phyloP scores from a whole-genome alignment of 1,140 invertebrate species.

The Platyscapa corneri region DNA sequence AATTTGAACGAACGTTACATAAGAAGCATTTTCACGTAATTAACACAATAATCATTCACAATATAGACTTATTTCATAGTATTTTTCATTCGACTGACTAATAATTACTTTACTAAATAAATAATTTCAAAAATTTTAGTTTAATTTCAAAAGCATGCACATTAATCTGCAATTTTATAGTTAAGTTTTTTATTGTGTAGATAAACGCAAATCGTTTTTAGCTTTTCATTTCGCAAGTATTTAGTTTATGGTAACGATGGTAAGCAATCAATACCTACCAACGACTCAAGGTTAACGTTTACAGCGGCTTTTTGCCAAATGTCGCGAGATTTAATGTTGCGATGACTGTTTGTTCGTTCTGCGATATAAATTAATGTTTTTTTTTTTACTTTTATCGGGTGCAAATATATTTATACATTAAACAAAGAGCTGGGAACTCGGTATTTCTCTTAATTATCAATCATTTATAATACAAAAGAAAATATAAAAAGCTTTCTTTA shows the following conservation, averaged over 20 bases:
- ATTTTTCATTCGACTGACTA: no score
- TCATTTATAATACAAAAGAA: neutral
- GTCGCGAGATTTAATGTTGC: conserved; percentile 20
- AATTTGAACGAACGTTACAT: no score
- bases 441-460: neutral
- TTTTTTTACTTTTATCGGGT: neutral
- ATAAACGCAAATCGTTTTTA: neutral
- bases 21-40: no score
- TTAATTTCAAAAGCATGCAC: neutral
- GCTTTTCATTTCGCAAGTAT: neutral
- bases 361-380: neutral
- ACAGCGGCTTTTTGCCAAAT: conserved; percentile 23
- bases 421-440: conserved; percentile 33
- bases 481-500: neutral
- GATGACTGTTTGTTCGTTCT: conserved; percentile 23
- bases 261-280: conserved; percentile 3
- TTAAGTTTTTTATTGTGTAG: neutral
- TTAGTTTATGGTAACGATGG: neutral
- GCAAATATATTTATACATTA: conserved; percentile 1
- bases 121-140: no score
- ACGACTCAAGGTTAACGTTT: neutral
- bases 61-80: no score
- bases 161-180: neutral
- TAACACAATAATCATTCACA: no score
- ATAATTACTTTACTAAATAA: no score